A percentile compares a stretch with the other conserved stretches of the same genome.
Evolutionary conservation across 1,140 invertebrate genomes (phyloP).

Genomic region (Laupala kohalensis): DNA sequence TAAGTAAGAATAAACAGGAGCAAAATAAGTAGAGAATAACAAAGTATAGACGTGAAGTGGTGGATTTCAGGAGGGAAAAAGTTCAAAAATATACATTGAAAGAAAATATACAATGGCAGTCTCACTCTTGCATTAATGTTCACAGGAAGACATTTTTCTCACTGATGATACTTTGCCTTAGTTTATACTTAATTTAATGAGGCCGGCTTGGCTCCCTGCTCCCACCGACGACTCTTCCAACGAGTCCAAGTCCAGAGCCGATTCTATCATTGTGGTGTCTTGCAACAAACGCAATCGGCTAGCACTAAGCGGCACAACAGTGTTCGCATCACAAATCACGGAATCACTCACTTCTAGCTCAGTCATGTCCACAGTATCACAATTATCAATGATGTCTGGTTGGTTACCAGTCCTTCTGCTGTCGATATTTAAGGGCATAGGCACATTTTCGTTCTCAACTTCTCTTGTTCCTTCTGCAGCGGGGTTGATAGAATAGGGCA

Average conservation of each 20-base stretch:
- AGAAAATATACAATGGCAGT: too few species aligned
- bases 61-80: too few species aligned
- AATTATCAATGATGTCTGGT: neutral
- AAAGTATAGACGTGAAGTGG: too few species aligned
- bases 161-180: constrained; percentile 13
- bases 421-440: neutral
- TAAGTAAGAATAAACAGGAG: too few species aligned
- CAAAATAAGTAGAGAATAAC: too few species aligned
- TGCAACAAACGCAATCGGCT: constrained; percentile 56
- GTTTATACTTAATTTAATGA: constrained; percentile 33
- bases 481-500: neutral
- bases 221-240: constrained; percentile 45
- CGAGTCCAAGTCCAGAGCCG: constrained; percentile 70
- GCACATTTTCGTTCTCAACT: neutral
- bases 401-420: neutral
- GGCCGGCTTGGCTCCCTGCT: constrained; percentile 36
- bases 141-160: neutral
- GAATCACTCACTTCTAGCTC: constrained; percentile 2
- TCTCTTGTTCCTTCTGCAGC: neutral
- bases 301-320: constrained; percentile 30
- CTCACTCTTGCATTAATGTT: too few species aligned
- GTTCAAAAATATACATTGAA: too few species aligned
- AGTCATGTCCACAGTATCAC: neutral
- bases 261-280: constrained; percentile 76
- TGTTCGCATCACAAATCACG: constrained; percentile 6